Evolutionary conservation across 1,140 invertebrate genomes (phyloP).

Genomic region (Diorhabda carinulata): DNA sequence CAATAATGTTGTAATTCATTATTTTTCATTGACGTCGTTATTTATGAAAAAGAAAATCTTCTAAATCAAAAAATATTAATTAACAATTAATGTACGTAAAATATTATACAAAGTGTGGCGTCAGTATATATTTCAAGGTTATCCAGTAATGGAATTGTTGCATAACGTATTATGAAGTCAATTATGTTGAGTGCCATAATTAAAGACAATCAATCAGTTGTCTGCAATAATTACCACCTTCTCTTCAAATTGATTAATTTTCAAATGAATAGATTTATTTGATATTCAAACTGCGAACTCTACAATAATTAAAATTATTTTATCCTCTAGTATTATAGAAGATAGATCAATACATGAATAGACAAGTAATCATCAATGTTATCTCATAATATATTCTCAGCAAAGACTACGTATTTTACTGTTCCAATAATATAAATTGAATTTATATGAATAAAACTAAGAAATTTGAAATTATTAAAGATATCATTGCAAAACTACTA

Average conservation of each 20-base stretch:
- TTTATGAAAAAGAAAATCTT: no score
- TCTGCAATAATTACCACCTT: slow-evolving; percentile 11
- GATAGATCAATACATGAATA: no score
- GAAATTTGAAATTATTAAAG: no score
- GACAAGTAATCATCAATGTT: no score
- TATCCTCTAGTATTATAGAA: neutral
- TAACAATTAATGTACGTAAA: neutral
- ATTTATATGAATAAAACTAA: no score
- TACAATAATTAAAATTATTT: neutral
- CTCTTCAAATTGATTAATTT: slow-evolving; percentile 6
- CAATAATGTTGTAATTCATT: no score
- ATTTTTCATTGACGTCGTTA: no score
- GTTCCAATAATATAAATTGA: no score
- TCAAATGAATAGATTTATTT: neutral
- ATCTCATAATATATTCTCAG: no score
- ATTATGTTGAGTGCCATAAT: slow-evolving; percentile 7
- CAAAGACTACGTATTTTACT: no score
- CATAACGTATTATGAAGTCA: slow-evolving; percentile 7
- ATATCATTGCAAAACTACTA: no score
- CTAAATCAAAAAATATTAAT: neutral
- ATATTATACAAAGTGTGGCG: neutral
- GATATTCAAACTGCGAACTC: neutral
- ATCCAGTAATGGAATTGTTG: slow-evolving; percentile 5
- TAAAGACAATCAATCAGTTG: slow-evolving; percentile 12
- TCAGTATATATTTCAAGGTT: slow-evolving; percentile 1